Base-by-base conservation (phyloP, 2,888 invertebrate genomes). In the Coleophora deauratella region DNA sequence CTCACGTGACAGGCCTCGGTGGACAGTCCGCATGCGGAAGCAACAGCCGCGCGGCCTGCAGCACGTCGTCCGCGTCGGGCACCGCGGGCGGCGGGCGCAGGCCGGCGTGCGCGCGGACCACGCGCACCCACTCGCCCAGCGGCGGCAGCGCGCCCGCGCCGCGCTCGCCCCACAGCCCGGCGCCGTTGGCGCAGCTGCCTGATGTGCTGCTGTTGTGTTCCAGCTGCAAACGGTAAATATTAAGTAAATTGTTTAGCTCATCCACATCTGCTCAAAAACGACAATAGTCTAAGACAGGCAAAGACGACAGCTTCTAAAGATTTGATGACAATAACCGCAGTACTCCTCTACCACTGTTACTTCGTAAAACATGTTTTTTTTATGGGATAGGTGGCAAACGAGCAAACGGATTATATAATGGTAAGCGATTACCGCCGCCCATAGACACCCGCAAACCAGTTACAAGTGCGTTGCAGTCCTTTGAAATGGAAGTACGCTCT, bases 1-100 rank as follows among this genome's bases (percentile, higher is more conserved):
- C 74, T 64, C 51, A 89, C 90, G 91, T 91, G 55, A 93, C 87
- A 1, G 92, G 89, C 35, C 96, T 75, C 1, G 94, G 91, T 10
- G 96, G 96, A 68, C 95, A 96, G 75, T 96, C 96, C 0, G 96
- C 94, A 13, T 95, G 95, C 1, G 96, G 96, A 40, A 97, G 78
- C 33, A 97, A 84, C 35, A 97, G 73, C 6, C 96, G 74, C 0
- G 96, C 96, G 0, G 96, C 94, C 78, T 96, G 96, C 88, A 93
- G 89, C 27, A 96, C 91, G 68, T 96, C 96, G 64, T 96, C 95
- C 37, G 92, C 91, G 71, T 94, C 96, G 60, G 94, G 95, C 38
- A 94, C 89, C 46, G 91, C 89, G 15, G 90, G 88, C 1, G 94
- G 92, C 46, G 92, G 91, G 7, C 95, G 88, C 63, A 95, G 91